Base-by-base conservation (phyloP, 2,113 vertebrate genomes). In the Siniperca knerii region DNA sequence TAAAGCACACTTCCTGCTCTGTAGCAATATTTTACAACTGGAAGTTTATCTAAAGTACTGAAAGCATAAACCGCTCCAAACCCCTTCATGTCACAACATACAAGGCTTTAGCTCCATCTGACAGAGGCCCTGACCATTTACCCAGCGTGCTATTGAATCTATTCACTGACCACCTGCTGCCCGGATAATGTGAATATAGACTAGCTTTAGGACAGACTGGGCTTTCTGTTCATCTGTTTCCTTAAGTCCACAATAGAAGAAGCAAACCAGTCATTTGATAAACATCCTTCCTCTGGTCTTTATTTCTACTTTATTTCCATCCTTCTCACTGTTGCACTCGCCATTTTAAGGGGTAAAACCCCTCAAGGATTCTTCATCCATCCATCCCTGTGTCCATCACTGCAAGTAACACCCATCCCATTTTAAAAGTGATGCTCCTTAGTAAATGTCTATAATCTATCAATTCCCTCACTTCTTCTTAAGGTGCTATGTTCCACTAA, bases 111-210 rank as follows among this genome's bases (percentile, higher is more conserved):
- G 37, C 12, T 44, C 37, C 57, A 25, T 18, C 4, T 71, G 40
- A 81, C n/a, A 1, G 29, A 60, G 20, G 44, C 16, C 4, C 13
- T 44, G 25, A 23, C 25, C 16, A 18, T 46, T 74, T 12, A 57
- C 2, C 20, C 21, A 44, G 8, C 4, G 4, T 57, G 33, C 13
- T 44, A 40, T 40, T 55, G 50, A 23, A 75, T 20, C 23, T 23
- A 1, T 40, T 70, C 44, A 29, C 50, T 70, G 64, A 70, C 25
- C 71, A 46, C 83, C 61, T 66, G 40, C 66, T 68, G 60, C 85
- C 90, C 72, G 62, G 61, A 86, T 75, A 91, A 84, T 92, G 92
- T 93, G 92, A 93, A 91, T 62, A 81, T 58, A 52, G 69, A 82
- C 79, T 21, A 52, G 13, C 87, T 77, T 83, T 46, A 70, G 79